Base-by-base conservation (phyloP, 2,113 vertebrate species). In the Acrocephalus arundinaceus region DNA sequence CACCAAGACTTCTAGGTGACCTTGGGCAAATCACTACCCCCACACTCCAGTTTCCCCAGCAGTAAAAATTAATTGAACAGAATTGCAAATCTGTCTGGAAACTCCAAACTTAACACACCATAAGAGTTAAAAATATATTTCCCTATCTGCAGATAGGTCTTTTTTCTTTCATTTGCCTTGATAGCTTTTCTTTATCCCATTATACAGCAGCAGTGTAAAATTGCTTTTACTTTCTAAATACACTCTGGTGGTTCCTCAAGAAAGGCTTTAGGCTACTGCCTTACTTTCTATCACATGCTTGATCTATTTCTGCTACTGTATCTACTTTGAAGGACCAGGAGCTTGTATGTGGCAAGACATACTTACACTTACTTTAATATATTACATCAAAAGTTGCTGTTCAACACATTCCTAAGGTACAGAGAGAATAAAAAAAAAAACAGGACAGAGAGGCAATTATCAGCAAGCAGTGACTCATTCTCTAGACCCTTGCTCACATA, bases 211-310 rank as follows among this genome's bases (percentile, higher is more conserved):
- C 48, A 81, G 76, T 4, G 0, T 31, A 74, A 91, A 55, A 88
- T 54, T 82, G 79, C 70, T 87, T 62, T 87, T 87, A 75, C 88
- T 95, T 93, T 65, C 73, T 75, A 85, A 95, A 96, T 58, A 79
- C 80, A 94, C 62, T 79, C 74, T 21, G 17, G 54, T 82, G 58
- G 58, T 49, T 90, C 76, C 58, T 68, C 68, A 66, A 90, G 90
- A 94, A 94, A 68, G 45, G 76, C 88, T 95, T 90, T 33, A 96
- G 94, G 85, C 90, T 91, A 95, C 75, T 93, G 88, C 68, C 73
- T 96, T 67, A 91, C 74, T 94, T 94, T 83, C 76, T 81, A 90
- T 92, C 94, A 81, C 70, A 89, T 30, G 76, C 83, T 89, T 87
- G 66, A 96, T 95, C 96, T 95, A 89, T 92, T 93, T 90, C 77